Conservation (phyloP, 2,888 invertebrate genomes). For the Steinernema scapterisci region DNA sequence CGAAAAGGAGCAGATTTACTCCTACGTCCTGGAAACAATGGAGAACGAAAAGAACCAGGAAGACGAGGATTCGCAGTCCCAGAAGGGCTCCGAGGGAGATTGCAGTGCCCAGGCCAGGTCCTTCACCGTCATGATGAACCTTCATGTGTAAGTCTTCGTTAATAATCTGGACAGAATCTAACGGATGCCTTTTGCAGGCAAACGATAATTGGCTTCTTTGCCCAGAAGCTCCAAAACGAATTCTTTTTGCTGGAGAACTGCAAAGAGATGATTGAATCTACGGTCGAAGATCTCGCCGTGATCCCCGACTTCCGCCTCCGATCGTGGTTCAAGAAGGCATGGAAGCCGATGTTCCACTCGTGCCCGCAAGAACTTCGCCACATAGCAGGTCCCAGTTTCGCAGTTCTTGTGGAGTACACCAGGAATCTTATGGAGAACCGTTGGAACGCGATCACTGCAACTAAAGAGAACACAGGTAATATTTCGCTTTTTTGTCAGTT, state of each 20-base stretch:
- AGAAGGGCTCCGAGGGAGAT: not conserved
- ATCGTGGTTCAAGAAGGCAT: not conserved
- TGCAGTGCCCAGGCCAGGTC: not conserved
- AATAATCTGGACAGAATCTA: too few species aligned
- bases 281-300: not conserved
- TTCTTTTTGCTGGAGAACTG: not conserved
- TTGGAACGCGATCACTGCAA: not conserved
- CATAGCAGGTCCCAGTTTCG: not conserved
- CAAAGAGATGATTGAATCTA: conserved; percentile 13
- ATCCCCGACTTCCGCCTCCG: conserved; percentile 12
- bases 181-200: not conserved
- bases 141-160: not conserved
- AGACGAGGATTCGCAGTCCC: not conserved
- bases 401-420: not conserved
- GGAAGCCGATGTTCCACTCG: not conserved
- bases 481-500: not conserved
- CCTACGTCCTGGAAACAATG: not conserved
- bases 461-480: conserved; percentile 2
- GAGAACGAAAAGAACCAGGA: not conserved
- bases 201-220: not conserved
- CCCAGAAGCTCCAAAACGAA: conserved; percentile 5
- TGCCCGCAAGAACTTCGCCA: not conserved
- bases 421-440: not conserved
- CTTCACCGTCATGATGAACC: not conserved
- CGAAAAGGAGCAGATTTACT: not conserved